Conservation (phyloP, 2,113 vertebrate genomes). For the Scatophagus argus region DNA sequence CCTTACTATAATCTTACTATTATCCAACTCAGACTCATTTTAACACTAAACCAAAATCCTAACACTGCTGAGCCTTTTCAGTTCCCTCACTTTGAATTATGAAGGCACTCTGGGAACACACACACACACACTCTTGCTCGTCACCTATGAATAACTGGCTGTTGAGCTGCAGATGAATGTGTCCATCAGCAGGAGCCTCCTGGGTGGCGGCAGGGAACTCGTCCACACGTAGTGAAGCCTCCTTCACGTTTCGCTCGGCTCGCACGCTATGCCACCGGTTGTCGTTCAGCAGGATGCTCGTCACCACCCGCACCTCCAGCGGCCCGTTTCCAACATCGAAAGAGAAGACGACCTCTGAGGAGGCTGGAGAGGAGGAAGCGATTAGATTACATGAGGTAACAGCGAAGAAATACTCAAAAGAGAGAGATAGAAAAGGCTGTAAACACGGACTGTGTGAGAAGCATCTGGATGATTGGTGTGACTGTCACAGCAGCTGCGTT, state of each 20-base stretch:
- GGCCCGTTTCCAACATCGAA: slow-evolving; percentile 97
- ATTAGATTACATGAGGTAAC: not conserved
- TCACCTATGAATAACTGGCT: slow-evolving; percentile 97
- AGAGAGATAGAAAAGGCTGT: not conserved
- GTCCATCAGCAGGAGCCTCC: slow-evolving; percentile 89
- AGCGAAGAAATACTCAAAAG: not conserved
- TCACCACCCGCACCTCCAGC: slow-evolving; percentile 87
- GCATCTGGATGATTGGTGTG: too few relatives aligned
- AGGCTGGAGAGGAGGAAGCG: slow-evolving; percentile 82
- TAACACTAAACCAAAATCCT: not conserved
- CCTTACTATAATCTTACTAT: not conserved
- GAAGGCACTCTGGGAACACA: not conserved
- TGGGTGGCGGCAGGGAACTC: slow-evolving; percentile 79
- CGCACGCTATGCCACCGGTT: slow-evolving; percentile 93
- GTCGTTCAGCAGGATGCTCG: slow-evolving; percentile 86
- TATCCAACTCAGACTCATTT: not conserved
- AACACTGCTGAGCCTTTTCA: not conserved
- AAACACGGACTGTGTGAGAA: not conserved
- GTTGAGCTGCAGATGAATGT: slow-evolving; percentile 95
- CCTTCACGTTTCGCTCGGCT: slow-evolving; percentile 94
- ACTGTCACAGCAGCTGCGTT: slow-evolving; percentile 9
- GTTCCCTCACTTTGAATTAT: slow-evolving; percentile 1
- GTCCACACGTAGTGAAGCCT: slow-evolving; percentile 91
- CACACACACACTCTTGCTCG: slow-evolving; percentile 4
- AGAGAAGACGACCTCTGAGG: slow-evolving; percentile 91